Conservation (phyloP, 2,113 vertebrate species). For the Coturnix japonica region DNA sequence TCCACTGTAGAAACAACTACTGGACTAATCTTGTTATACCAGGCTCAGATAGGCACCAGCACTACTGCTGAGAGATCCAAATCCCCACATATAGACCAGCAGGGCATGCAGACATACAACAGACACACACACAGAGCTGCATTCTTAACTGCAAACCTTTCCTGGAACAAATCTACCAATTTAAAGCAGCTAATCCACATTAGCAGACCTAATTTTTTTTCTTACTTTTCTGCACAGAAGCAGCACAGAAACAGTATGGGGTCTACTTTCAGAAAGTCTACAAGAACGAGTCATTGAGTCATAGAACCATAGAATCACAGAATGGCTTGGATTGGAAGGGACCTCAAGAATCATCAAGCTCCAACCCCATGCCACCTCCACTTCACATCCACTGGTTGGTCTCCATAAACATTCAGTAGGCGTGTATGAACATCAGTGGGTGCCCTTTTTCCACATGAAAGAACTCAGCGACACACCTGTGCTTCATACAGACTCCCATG, state of each 20-base stretch:
- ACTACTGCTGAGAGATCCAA: background rate
- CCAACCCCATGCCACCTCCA: background rate
- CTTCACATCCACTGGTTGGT: background rate
- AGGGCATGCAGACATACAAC: rapidly evolving
- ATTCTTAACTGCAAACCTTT: background rate
- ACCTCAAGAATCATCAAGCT: too few relatives aligned
- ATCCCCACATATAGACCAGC: background rate
- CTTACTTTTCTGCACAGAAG: background rate
- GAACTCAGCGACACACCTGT: background rate
- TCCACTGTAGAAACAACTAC: background rate
- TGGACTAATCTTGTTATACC: background rate
- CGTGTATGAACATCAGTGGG: background rate
- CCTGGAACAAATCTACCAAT: background rate
- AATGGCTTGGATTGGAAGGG: too few relatives aligned
- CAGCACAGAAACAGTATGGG: background rate
- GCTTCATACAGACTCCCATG: background rate
- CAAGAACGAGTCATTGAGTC: background rate
- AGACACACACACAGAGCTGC: background rate
- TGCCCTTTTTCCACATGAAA: background rate
- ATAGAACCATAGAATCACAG: too few relatives aligned
- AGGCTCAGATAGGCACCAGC: background rate
- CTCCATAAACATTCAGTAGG: background rate
- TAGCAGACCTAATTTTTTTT: background rate
- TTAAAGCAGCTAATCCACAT: background rate
- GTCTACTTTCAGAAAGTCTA: background rate